A percentile compares a stretch with the other conserved stretches of the same genome.
Evolutionary conservation across 2,888 invertebrate species (phyloP).

Genomic region (Megalurothrips usitatus): DNA sequence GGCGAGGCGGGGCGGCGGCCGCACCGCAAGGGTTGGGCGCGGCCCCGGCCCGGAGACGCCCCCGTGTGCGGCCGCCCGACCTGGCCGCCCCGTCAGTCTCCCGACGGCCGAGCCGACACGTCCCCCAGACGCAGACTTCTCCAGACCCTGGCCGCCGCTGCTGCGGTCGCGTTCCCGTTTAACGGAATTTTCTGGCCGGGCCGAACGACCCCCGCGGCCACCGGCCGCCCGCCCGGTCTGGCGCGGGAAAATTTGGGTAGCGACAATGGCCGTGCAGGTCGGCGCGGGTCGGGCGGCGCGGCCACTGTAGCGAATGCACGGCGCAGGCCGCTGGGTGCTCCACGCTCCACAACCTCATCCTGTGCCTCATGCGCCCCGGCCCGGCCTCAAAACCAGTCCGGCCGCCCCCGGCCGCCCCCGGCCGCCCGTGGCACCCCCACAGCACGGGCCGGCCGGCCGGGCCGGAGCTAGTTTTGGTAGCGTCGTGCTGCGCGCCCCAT

Average conservation of each 20-base stretch:
- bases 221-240: not conserved
- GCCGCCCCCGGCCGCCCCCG: too few species aligned
- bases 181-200: not conserved
- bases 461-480: not conserved
- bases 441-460: not conserved
- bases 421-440: too few species aligned
- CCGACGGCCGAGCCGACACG: too few species aligned
- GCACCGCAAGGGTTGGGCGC: conserved; percentile 14
- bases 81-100: too few species aligned
- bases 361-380: too few species aligned
- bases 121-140: too few species aligned
- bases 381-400: too few species aligned
- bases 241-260: conserved; percentile 1
- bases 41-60: too few species aligned
- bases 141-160: too few species aligned
- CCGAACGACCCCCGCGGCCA: not conserved
- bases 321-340: not conserved
- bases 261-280: not conserved
- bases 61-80: too few species aligned
- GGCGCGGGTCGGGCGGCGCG: not conserved
- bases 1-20: not conserved
- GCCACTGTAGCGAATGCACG: conserved; percentile 7
- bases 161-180: too few species aligned
- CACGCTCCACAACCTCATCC: too few species aligned
- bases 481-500: not conserved